Percentiles rank a stretch among this genome's conserved stretches.
Conservation (phyloP, 1,140 invertebrate species). For the Pogonomyrmex barbatus region DNA sequence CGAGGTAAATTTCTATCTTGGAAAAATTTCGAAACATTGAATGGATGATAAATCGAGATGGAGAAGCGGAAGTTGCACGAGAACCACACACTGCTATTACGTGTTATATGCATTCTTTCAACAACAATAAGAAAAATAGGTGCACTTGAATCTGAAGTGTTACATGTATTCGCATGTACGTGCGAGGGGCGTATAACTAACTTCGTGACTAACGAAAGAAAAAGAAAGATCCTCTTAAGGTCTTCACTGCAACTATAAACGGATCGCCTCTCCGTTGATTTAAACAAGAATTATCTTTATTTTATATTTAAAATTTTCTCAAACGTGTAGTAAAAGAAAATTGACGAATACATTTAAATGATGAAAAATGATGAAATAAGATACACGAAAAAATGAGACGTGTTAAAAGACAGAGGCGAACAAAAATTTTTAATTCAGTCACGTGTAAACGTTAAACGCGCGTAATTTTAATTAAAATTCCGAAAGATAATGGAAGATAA, state of each 20-base stretch:
- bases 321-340: not conserved
- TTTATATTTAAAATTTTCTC: not conserved
- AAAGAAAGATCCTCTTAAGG: not conserved
- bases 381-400: not conserved
- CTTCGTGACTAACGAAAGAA: slow-evolving; percentile 5
- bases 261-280: not conserved
- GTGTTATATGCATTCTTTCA: slow-evolving; percentile 19
- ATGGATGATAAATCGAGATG: slow-evolving; percentile 2
- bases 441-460: not conserved
- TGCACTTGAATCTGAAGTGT: not conserved
- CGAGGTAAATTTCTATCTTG: not conserved
- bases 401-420: not conserved
- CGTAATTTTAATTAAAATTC: slow-evolving; percentile 42
- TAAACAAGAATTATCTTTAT: not conserved
- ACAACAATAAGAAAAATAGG: not conserved
- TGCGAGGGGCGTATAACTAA: not conserved
- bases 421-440: not conserved
- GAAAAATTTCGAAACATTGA: not conserved
- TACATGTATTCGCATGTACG: not conserved
- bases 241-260: not conserved
- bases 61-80: not conserved
- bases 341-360: not conserved
- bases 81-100: slow-evolving; percentile 9
- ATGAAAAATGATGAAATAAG: not conserved
- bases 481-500: slow-evolving; percentile 34